Evolutionary conservation across 2,113 vertebrate species (phyloP).

Genomic region (Aspiorhynchus laticeps): DNA sequence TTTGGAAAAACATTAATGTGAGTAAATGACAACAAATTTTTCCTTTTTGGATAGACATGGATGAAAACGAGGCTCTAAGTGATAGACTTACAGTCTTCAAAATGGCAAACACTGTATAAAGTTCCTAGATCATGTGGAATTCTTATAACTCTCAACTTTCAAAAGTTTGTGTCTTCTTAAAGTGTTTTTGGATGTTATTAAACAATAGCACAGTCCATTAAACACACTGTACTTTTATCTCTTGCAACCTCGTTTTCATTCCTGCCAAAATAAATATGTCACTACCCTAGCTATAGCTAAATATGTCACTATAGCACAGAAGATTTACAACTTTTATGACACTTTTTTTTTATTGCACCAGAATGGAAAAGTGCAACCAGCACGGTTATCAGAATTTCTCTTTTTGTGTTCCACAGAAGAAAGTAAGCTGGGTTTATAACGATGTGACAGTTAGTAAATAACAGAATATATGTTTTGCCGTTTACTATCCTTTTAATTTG

Average conservation of each 20-base stretch:
- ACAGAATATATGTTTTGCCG: background rate
- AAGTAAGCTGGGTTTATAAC: background rate
- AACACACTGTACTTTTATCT: background rate
- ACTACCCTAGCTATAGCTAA: background rate
- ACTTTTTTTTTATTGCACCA: background rate
- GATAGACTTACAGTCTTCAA: background rate
- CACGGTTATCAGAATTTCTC: background rate
- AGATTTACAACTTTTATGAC: background rate
- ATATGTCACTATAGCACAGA: background rate
- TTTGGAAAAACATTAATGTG: background rate
- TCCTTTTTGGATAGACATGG: background rate
- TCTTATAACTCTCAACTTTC: background rate
- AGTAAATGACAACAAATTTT: background rate
- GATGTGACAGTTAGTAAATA: background rate
- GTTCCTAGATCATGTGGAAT: background rate
- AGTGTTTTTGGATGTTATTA: background rate
- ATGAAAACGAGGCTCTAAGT: background rate
- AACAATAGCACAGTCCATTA: background rate
- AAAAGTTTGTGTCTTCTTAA: background rate
- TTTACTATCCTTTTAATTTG: constrained; percentile 14
- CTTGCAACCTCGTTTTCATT: background rate
- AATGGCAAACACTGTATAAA: too few species aligned
- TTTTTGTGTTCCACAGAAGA: background rate
- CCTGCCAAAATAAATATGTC: background rate
- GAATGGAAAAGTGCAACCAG: background rate